phyloP scores from a whole-genome alignment of 1,140 invertebrate species.

The Phymastichus coffea region DNA sequence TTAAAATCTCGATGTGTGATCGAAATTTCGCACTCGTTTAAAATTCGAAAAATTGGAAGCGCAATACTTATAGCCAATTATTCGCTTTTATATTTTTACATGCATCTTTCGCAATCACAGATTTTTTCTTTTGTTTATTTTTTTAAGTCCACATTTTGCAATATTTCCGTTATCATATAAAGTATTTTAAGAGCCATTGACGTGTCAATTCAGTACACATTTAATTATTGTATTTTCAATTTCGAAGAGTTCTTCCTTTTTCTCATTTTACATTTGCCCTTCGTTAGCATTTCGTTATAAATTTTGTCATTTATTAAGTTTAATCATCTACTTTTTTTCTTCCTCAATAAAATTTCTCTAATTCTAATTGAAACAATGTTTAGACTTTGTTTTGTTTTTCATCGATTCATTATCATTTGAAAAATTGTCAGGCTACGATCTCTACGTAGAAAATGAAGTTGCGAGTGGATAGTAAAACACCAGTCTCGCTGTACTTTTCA shows the following conservation, averaged over 20 bases:
- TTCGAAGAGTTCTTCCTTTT: conserved; percentile 4
- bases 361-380: neutral
- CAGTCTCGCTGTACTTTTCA: neutral
- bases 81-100: conserved; percentile 19
- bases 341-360: conserved; percentile 18
- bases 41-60: conserved; percentile 24
- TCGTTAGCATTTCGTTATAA: neutral
- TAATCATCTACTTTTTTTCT: neutral
- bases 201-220: conserved; percentile 17
- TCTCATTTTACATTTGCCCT: neutral
- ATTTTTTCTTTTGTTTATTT: too few relatives aligned
- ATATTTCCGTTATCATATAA: conserved; percentile 6
- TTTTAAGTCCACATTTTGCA: conserved; percentile 7
- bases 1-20: neutral
- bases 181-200: conserved; percentile 21
- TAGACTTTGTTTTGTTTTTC: neutral
- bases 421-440: conserved; percentile 10
- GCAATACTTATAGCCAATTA: conserved; percentile 25
- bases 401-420: neutral
- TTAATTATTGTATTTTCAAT: conserved; percentile 16
- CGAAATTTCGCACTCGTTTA: neutral
- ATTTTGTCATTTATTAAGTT: neutral
- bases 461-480: neutral
- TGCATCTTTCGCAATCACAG: conserved; percentile 27
- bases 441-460: neutral